Conservation (phyloP, 2,888 invertebrate species). For the Orthosia gracilis region DNA sequence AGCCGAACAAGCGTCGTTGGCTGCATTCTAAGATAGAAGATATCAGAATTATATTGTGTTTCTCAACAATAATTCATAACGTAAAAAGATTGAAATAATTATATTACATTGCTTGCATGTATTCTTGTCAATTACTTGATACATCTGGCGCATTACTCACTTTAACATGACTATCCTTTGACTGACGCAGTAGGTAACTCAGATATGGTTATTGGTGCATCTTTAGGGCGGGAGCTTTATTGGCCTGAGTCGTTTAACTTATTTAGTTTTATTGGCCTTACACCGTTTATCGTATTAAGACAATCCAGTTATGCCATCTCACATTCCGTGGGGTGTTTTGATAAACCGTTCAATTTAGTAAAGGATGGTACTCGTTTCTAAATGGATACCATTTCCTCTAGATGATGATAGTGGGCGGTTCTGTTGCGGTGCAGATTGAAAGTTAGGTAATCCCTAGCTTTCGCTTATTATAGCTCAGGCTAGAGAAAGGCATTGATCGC, state of each 20-base stretch:
- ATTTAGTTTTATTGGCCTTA: conserved; percentile 88
- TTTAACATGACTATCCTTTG: conserved; percentile 59
- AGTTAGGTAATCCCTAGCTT: conserved; percentile 56
- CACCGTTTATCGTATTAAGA: conserved; percentile 89
- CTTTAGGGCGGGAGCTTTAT: conserved; percentile 80
- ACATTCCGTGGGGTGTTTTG: conserved; percentile 81
- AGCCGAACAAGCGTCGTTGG: conserved; percentile 53
- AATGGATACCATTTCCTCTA: conserved; percentile 60
- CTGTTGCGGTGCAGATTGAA: conserved; percentile 48
- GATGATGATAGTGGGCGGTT: conserved; percentile 51
- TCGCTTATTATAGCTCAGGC: conserved; percentile 44
- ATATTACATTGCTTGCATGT: conserved; percentile 77
- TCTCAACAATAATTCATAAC: conserved; percentile 68
- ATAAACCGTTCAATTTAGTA: conserved; percentile 82
- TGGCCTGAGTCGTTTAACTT: conserved; percentile 84
- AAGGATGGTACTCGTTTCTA: conserved; percentile 69
- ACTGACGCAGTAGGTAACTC: conserved; percentile 64
- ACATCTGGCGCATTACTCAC: conserved; percentile 78
- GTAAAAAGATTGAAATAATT: conserved; percentile 72
- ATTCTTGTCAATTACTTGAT: conserved; percentile 79
- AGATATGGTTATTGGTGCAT: conserved; percentile 78
- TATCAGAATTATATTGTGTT: conserved; percentile 66
- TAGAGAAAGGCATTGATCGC: conserved; percentile 50
- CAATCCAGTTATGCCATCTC: conserved; percentile 81
- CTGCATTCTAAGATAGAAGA: conserved; percentile 57